Evolutionary conservation across 2,797 vertebrate species (phyloP).

Genomic region (Lacerta agilis): DNA sequence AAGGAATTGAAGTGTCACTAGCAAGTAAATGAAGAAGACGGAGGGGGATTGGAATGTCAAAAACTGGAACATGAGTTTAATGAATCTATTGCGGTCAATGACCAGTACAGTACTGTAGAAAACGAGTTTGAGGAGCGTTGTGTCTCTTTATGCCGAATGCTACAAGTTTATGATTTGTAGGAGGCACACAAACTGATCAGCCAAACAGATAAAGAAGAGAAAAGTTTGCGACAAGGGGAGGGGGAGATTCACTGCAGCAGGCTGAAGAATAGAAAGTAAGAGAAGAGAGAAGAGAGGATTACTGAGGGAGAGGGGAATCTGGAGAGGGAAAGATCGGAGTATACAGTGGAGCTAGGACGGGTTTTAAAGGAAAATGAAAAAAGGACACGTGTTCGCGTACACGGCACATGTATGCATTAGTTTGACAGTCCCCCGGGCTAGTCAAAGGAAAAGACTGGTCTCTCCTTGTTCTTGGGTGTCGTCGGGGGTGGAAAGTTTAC

Average conservation of each 20-base stretch:
- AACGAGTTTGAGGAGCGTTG: not conserved
- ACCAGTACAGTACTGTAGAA: too few species aligned
- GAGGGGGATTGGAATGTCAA: not conserved
- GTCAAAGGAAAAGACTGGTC: not conserved
- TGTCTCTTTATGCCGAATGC: not conserved
- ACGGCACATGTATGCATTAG: not conserved
- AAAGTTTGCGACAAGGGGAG: not conserved
- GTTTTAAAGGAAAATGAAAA: not conserved
- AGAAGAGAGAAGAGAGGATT: too few species aligned
- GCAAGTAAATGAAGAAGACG: not conserved
- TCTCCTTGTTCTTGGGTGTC: not conserved
- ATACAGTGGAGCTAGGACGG: not conserved
- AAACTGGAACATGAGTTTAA: too few species aligned
- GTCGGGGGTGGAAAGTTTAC: slow-evolving; percentile 66
- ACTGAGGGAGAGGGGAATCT: not conserved
- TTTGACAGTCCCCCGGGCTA: not conserved
- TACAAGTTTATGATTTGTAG: not conserved
- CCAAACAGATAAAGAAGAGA: not conserved
- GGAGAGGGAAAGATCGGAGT: not conserved
- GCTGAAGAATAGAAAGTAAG: not conserved
- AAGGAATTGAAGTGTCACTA: not conserved
- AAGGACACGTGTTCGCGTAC: not conserved
- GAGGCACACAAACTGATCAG: not conserved
- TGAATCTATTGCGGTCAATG: too few species aligned
- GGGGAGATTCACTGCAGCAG: not conserved